Base-by-base conservation (phyloP, 2,888 invertebrate genomes). In the Empis stercorea region DNA sequence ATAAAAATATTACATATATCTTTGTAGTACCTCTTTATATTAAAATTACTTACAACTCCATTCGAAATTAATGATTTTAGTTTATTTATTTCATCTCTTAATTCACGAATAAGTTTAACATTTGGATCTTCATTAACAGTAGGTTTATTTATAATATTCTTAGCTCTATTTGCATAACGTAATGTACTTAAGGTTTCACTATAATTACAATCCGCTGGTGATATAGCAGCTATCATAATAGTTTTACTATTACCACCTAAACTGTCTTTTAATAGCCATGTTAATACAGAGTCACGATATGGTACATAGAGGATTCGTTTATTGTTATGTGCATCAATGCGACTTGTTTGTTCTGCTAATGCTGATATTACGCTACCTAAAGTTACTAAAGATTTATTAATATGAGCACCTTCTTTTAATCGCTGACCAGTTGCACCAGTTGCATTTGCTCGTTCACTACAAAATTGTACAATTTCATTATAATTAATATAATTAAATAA, bases 341-440 rank as follows among this genome's bases (percentile, higher is more conserved):
- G 66, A 48, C 68, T 65, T 30, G 69, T 63, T 54, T 69, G 66
- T 63, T 87, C 87, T 39, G 89, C 88, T 44, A 91, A 71, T 1
- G 88, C 85, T 32, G 87, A 87, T 65, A 89, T 89, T 57, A 89
- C 89, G 55, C 85, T 86, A 51, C 89, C 89, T 46, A 91, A 73
- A 16, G 91, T 89, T 20, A 89, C 89, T 47, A 91, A 71, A 1
- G 89, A 89, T 70, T 91, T 89, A 69, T 91, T 91, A 61, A 91
- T 91, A 68, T 89, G 88, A 17, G 87, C 88, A 47, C 89, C 89
- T 68, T 91, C 89, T 66, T 87, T 89, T 53, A 94, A 71, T 17
- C 93, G 76, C 68, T 89, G 85, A 0, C 93, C 93, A 10, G 89
- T 91, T 15, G 93, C 91, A 37, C 91, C 92, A 1, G 91, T 87